These are phyloP conservation scores for Zaprionus lachaisei DNA, from an alignment of 1,140 invertebrate genomes.

Conservation along the genomic window DNA sequence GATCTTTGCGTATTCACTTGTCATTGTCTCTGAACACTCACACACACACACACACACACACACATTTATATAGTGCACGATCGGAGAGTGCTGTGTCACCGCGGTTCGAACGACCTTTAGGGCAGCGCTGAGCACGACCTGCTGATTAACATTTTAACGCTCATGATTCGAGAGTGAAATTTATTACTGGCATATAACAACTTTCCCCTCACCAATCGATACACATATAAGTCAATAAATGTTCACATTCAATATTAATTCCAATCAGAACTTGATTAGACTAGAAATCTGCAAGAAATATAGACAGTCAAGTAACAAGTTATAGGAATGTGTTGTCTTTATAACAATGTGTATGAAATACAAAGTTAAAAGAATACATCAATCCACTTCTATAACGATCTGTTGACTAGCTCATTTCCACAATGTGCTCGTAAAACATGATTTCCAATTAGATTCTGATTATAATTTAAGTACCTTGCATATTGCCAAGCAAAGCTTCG, in stretches of 20 bases:
- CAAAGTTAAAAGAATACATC: background rate
- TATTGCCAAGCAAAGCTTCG: background rate
- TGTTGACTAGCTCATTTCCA: background rate
- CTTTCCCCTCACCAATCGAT: conserved; percentile 14
- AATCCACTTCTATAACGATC: background rate
- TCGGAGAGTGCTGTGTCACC: background rate
- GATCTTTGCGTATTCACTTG: conserved; percentile 4
- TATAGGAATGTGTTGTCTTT: background rate
- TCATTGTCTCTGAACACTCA: background rate
- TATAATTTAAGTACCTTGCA: background rate
- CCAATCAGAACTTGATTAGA: background rate
- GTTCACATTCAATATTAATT: background rate
- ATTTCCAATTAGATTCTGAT: background rate
- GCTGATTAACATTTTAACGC: conserved; percentile 10
- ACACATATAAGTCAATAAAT: background rate
- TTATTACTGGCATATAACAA: conserved; percentile 1
- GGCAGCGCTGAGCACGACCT: background rate
- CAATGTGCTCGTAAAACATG: background rate
- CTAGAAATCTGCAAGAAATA: background rate
- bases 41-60: background rate
- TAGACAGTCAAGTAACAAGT: background rate
- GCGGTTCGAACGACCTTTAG: conserved; percentile 19
- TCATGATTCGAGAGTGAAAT: conserved; percentile 16
- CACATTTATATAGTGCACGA: background rate
- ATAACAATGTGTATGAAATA: no score